phyloP scores from a whole-genome alignment of 2,888 invertebrate species.

The Abrostola tripartita region DNA sequence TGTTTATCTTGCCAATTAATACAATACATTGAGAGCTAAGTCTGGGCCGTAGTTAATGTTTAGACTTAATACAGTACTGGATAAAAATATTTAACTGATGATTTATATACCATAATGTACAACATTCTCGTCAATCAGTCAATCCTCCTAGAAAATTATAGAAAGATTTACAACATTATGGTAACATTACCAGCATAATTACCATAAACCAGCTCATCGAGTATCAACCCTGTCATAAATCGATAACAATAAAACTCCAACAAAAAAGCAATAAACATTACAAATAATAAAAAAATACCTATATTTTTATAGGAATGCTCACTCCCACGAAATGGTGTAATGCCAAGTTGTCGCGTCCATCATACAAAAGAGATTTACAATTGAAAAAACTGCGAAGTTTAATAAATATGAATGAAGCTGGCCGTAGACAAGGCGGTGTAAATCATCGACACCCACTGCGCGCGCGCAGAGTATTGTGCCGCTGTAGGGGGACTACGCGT shows the following conservation, averaged over 20 bases:
- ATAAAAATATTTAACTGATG: no score
- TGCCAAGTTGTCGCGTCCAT: slow-evolving; percentile 72
- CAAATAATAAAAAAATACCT: slow-evolving; percentile 30
- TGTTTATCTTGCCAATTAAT: slow-evolving; percentile 66
- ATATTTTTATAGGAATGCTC: slow-evolving; percentile 26
- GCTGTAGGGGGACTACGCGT: slow-evolving; percentile 46
- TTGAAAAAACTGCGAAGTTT: slow-evolving; percentile 76
- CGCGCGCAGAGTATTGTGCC: slow-evolving; percentile 65
- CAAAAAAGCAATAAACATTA: slow-evolving; percentile 44
- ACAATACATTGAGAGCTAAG: slow-evolving; percentile 40
- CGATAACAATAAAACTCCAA: slow-evolving; percentile 19
- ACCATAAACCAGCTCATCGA: slow-evolving; percentile 32
- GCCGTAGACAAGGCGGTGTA: slow-evolving; percentile 70
- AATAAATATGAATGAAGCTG: slow-evolving; percentile 84
- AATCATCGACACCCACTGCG: slow-evolving; percentile 85
- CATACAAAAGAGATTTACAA: slow-evolving; percentile 75
- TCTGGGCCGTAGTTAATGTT: slow-evolving; percentile 22
- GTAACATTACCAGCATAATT: slow-evolving; percentile 32
- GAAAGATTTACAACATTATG: slow-evolving; percentile 16
- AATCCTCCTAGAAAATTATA: neutral
- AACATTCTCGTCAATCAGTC: no score
- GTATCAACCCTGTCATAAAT: slow-evolving; percentile 37
- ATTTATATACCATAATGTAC: no score
- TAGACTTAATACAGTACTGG: neutral
- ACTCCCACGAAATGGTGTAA: slow-evolving; percentile 56